These are phyloP conservation scores for Erythrocercus mccallii DNA, from an alignment of 2,113 vertebrate genomes.

Conservation along the genomic window DNA sequence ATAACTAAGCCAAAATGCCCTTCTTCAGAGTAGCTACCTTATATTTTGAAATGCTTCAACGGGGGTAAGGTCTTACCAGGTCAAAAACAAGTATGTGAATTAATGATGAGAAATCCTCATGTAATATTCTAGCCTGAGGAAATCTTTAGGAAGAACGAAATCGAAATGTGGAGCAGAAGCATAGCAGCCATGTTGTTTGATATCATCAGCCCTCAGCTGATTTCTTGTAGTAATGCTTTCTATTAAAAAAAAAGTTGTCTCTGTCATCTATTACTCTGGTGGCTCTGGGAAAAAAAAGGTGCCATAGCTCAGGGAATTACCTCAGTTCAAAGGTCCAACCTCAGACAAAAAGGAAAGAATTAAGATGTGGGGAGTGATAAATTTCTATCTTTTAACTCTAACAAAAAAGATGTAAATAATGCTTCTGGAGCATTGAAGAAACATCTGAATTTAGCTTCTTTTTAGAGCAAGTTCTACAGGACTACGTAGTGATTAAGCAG, in stretches of 20 bases:
- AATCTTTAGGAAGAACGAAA: background rate
- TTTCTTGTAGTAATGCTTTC: background rate
- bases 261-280: background rate
- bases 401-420: background rate
- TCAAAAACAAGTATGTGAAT: background rate
- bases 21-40: background rate
- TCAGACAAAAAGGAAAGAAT: background rate
- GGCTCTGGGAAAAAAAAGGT: background rate
- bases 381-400: background rate
- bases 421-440: background rate
- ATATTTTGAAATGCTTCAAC: background rate
- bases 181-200: background rate
- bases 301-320: background rate
- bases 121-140: background rate
- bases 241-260: background rate
- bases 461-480: background rate
- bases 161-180: background rate
- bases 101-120: background rate
- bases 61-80: background rate
- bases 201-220: background rate
- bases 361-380: background rate
- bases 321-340: background rate
- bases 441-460: background rate
- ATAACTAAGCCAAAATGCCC: background rate
- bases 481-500: background rate